These are phyloP conservation scores for Aepyceros melampus DNA, from an alignment of 2,113 vertebrate species.

Conservation along the genomic window DNA sequence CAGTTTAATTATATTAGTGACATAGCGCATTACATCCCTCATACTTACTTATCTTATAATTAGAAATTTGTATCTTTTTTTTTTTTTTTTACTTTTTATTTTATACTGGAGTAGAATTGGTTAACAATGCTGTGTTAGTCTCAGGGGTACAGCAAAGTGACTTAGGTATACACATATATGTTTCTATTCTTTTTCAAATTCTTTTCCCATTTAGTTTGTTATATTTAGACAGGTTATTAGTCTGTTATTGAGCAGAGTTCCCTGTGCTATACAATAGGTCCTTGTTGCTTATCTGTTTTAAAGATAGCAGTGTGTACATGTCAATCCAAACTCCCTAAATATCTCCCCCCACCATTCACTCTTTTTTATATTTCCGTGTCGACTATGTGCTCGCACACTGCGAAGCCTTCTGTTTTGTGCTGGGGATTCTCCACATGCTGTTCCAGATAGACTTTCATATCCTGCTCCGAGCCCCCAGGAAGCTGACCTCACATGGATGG, in stretches of 20 bases:
- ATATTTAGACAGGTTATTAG: not conserved
- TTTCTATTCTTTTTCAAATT: not conserved
- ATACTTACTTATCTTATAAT: not conserved
- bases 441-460: not conserved
- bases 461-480: not conserved
- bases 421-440: not conserved
- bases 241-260: not conserved
- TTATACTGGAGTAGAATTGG: not conserved
- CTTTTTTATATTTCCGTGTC: not conserved
- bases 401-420: not conserved
- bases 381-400: not conserved
- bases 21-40: not conserved
- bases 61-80: not conserved
- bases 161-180: not conserved
- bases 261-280: not conserved
- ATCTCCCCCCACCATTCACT: not conserved
- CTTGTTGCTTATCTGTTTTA: not conserved
- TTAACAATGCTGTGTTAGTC: not conserved
- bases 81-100: not conserved
- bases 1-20: not conserved
- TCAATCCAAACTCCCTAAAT: not conserved
- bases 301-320: not conserved
- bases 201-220: not conserved
- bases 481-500: not conserved
- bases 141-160: not conserved